These are phyloP conservation scores for Clavelina lepadiformis DNA, from an alignment of 23 tunicate genomes.

Conservation along the genomic window DNA sequence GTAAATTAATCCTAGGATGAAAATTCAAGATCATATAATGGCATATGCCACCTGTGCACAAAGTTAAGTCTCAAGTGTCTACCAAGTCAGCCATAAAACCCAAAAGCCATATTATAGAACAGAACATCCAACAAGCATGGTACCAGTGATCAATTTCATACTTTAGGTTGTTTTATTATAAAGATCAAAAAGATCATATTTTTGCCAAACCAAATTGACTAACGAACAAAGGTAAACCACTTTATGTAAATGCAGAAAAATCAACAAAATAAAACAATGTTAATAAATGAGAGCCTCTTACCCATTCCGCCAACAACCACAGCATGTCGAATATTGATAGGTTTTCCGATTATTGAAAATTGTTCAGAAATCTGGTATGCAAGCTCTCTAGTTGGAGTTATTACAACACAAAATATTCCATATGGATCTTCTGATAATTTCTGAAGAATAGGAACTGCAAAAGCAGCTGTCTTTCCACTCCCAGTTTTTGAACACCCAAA, in stretches of 20 bases:
- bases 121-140: too few species aligned
- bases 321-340: slow-evolving; percentile 61
- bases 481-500: slow-evolving; percentile 98
- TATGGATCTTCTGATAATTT: slow-evolving; percentile 94
- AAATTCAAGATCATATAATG: too few species aligned
- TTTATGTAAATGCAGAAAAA: neutral
- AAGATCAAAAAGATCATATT: neutral
- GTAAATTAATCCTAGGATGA: too few species aligned
- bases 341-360: slow-evolving; percentile 82
- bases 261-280: too few species aligned
- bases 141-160: too few species aligned
- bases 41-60: too few species aligned
- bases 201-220: neutral
- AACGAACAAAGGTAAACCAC: neutral
- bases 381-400: slow-evolving; percentile 95
- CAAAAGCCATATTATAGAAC: too few species aligned
- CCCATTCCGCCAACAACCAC: slow-evolving; percentile 98
- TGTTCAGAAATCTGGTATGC: slow-evolving; percentile 97
- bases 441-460: slow-evolving; percentile 95
- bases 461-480: slow-evolving; percentile 99
- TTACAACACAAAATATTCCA: slow-evolving; percentile 88
- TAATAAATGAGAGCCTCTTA: too few species aligned
- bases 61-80: too few species aligned
- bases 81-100: too few species aligned
- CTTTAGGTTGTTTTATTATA: too few species aligned